phyloP scores from a whole-genome alignment of 2,113 vertebrate species.

The Fulica atra region DNA sequence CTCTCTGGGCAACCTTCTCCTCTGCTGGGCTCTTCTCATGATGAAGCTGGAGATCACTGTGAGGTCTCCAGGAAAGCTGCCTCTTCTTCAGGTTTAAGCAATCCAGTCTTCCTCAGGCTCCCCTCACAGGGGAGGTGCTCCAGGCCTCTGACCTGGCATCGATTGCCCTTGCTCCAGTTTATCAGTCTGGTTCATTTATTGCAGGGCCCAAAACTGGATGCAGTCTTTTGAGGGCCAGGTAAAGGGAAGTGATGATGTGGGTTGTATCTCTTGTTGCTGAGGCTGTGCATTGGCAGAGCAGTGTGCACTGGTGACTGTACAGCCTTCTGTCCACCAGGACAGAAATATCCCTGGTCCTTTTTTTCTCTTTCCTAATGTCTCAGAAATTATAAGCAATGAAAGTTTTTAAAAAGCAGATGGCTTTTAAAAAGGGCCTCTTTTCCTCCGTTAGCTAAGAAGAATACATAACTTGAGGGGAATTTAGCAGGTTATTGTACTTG shows the following conservation, averaged over 20 bases:
- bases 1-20: neutral
- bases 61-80: accelerated
- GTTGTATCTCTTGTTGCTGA: neutral
- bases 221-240: neutral
- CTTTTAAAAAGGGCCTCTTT: neutral
- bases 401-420: neutral
- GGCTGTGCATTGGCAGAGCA: neutral
- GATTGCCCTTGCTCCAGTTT: neutral
- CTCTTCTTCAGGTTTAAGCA: neutral
- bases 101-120: neutral
- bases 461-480: neutral
- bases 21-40: neutral
- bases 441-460: neutral
- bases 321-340: neutral
- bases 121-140: neutral
- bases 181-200: neutral
- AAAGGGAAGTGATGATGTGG: neutral
- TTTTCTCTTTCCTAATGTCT: neutral
- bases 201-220: neutral
- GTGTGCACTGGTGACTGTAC: accelerated
- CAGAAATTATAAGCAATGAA: neutral
- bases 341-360: neutral
- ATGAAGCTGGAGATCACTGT: neutral
- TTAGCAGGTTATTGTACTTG: neutral
- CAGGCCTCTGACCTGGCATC: neutral